Percentiles rank a stretch among this genome's conserved stretches.
These are phyloP conservation scores for Sebastes itinus DNA, from an alignment of 2,797 vertebrate species.

Conservation along the genomic window DNA sequence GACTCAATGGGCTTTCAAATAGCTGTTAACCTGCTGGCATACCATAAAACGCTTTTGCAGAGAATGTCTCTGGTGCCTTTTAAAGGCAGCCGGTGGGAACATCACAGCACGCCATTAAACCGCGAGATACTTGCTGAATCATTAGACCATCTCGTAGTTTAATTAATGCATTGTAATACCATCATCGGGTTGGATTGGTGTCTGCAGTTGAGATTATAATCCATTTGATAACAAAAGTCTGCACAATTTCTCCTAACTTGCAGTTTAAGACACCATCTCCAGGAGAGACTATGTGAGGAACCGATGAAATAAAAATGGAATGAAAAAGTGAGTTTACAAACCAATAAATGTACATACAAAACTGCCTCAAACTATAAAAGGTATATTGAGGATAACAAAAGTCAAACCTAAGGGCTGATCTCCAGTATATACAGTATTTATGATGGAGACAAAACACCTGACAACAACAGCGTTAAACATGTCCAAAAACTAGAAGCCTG, in stretches of 20 bases:
- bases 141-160: conserved; percentile 56
- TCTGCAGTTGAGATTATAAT: conserved; percentile 18
- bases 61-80: conserved; percentile 47
- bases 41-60: conserved; percentile 51
- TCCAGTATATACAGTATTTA: conserved; percentile 1
- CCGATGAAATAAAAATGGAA: not conserved
- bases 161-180: conserved; percentile 47
- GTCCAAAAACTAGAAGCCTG: not conserved
- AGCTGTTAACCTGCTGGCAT: conserved; percentile 71
- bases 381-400: conserved; percentile 4
- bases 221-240: conserved; percentile 4
- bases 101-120: conserved; percentile 50
- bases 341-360: conserved; percentile 11
- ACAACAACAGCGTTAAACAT: not conserved
- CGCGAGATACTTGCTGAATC: conserved; percentile 47
- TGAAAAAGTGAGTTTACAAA: conserved; percentile 7
- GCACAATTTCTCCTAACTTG: not conserved
- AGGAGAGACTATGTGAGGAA: not conserved
- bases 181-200: conserved; percentile 1
- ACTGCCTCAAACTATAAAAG: not conserved
- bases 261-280: not conserved
- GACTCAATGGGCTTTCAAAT: conserved; percentile 68
- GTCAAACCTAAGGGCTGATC: not conserved
- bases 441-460: not conserved
- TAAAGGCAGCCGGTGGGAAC: conserved; percentile 50